Evolutionary conservation across 2,888 invertebrate genomes (phyloP).

Genomic region (Leptinotarsa tumamoca): DNA sequence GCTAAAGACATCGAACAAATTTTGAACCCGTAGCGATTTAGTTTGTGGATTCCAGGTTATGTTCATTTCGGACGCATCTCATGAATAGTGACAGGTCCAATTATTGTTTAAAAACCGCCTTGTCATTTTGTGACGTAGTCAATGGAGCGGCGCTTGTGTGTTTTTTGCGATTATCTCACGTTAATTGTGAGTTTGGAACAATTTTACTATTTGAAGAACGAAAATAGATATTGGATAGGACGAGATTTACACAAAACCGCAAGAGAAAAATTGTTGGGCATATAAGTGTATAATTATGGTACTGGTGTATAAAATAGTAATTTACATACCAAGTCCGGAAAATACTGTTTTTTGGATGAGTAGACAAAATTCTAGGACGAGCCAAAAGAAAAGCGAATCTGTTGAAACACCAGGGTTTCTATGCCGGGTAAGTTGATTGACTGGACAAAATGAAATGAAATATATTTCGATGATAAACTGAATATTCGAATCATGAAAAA

Average conservation of each 20-base stretch:
- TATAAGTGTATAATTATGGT: no score
- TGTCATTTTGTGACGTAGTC: conserved; percentile 51
- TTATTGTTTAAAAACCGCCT: conserved; percentile 43
- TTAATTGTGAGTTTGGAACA: conserved; percentile 35
- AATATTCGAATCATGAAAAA: neutral
- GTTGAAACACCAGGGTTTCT: no score
- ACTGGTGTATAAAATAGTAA: no score
- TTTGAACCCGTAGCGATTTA: neutral
- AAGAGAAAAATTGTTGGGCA: no score
- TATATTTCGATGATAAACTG: no score
- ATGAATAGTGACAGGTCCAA: conserved; percentile 6
- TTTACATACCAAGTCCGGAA: no score
- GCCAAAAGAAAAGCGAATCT: no score
- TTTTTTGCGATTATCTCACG: conserved; percentile 47
- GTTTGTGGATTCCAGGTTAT: conserved; percentile 1
- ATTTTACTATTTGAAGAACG: conserved; percentile 9
- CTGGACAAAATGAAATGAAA: no score
- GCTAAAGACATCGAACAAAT: neutral
- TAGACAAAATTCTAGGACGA: no score
- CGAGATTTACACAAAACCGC: no score
- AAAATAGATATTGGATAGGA: neutral
- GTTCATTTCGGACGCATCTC: neutral
- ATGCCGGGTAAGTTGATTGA: no score
- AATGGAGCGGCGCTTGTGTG: conserved; percentile 49
- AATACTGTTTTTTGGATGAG: no score